These are phyloP conservation scores for Meloidogyne chitwoodi DNA, from an alignment of 1,140 invertebrate species.

Conservation along the genomic window DNA sequence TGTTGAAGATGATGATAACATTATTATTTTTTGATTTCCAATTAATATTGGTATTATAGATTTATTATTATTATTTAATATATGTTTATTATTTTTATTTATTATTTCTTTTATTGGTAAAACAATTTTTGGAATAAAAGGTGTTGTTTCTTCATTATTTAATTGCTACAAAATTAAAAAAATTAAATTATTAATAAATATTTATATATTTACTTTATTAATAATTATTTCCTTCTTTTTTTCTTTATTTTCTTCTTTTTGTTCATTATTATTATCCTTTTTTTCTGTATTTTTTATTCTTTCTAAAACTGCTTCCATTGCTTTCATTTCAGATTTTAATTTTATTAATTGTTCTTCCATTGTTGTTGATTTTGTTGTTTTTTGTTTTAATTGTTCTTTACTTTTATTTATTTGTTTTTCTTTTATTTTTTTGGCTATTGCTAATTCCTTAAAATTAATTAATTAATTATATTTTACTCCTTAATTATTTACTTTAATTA, in stretches of 20 bases:
- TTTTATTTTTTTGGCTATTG: background rate
- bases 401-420: background rate
- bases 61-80: background rate
- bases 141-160: background rate
- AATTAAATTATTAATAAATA: background rate
- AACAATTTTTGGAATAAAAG: background rate
- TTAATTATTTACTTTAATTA: background rate
- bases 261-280: background rate
- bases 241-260: background rate
- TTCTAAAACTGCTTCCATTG: slow-evolving; percentile 1
- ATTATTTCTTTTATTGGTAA: background rate
- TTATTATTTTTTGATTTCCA: background rate
- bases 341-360: background rate
- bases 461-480: background rate
- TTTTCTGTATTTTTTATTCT: background rate
- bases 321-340: slow-evolving; percentile 5
- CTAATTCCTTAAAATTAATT: slow-evolving; percentile 2
- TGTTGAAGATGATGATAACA: no score
- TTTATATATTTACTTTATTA: background rate
- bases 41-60: background rate
- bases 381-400: background rate
- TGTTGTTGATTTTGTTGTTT: background rate
- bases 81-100: background rate
- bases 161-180: background rate
- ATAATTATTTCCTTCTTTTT: background rate